Evolutionary conservation across 2,888 invertebrate genomes (phyloP), one percentile per base, ranked within the genome.

Genomic region (Epinotia brunnichana): DNA sequence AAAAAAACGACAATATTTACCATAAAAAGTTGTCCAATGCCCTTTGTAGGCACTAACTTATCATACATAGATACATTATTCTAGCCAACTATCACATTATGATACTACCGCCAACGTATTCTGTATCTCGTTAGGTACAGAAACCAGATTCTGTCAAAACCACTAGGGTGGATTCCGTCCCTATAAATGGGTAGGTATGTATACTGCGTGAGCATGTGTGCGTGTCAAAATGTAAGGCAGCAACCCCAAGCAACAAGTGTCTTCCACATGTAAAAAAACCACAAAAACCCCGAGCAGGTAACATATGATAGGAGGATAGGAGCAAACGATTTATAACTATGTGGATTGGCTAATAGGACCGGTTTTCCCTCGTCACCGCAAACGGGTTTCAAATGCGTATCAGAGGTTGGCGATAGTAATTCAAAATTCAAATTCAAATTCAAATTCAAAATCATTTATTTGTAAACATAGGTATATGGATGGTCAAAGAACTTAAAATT

Each of bases 191-290:
- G 48, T 48, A 48, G 48, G n/a, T n/a, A 53, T 57, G 56, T 60
- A 60, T 51, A 51, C 44, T 59, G 56, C 24, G 56, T 61, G 7
- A 57, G 59, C 24, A 17, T 44, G 63, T 73, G 72, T 69, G 68
- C 57, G 62, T 63, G 41, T 63, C 68, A 41, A 59, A 63, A 73
- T 68, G 62, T 59, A 86, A 83, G 83, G 83, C 82, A 85, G 81
- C 87, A 87, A 86, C 88, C 89, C 89, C 82, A 82, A 87, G 88
- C 90, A 90, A 91, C 91, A 92, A 92, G 92, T 92, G 92, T 88
- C 86, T 87, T 87, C 87, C 87, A 87, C 87, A 89, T 79, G 87
- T 87, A 85, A 89, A 89, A 24, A 90, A 83, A 89, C 82, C 85
- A 91, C 87, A 91, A 91, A 91, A 91, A 89, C 87, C 81, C 75